Evolutionary conservation across 2,113 vertebrate species (phyloP).

Genomic region (Leptodactylus fuscus): DNA sequence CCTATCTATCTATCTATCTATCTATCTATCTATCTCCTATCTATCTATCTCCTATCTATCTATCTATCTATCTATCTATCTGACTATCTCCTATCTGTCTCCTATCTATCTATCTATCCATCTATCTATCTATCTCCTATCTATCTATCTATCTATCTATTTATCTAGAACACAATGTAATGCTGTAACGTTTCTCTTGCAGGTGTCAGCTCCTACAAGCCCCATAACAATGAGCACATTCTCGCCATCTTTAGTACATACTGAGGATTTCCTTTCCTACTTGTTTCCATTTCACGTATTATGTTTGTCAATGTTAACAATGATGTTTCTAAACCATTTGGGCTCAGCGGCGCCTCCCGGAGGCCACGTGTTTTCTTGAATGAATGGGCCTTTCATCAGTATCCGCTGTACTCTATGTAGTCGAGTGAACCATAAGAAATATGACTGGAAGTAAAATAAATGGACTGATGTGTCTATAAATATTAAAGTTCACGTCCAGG

Average conservation of each 20-base stretch:
- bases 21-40: too few relatives aligned
- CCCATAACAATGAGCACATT: slow-evolving; percentile 62
- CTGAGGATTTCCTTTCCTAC: slow-evolving; percentile 54
- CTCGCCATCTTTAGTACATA: slow-evolving; percentile 70
- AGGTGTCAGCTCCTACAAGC: slow-evolving; percentile 69
- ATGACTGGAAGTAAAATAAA: neutral
- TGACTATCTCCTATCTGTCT: too few relatives aligned
- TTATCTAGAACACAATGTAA: neutral
- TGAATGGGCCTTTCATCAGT: neutral
- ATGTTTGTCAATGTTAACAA: neutral
- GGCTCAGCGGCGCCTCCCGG: neutral
- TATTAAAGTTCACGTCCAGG: too few relatives aligned
- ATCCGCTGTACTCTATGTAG: neutral
- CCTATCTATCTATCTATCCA: too few relatives aligned
- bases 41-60: too few relatives aligned
- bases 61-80: too few relatives aligned
- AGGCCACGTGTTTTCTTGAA: neutral
- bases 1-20: too few relatives aligned
- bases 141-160: too few relatives aligned
- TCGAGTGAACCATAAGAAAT: neutral
- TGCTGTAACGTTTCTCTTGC: accelerated
- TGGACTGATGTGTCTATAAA: neutral
- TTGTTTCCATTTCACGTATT: neutral
- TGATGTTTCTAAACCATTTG: neutral
- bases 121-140: too few relatives aligned